Conservation (phyloP, 2,113 vertebrate species). For the Hippocampus zosterae region DNA sequence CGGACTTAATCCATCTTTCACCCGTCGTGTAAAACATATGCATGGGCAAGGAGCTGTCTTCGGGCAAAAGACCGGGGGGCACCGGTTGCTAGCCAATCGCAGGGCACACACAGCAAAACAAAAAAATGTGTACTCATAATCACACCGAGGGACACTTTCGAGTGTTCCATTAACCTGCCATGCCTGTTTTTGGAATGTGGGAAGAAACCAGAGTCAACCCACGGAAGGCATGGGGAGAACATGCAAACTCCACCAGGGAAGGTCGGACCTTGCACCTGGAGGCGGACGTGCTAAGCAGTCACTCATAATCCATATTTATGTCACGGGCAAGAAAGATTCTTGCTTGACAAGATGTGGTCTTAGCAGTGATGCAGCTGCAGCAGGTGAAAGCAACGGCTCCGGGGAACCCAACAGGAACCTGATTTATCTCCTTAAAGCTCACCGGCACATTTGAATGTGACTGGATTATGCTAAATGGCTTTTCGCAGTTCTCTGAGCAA, state of each 20-base stretch:
- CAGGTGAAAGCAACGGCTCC: slow-evolving; percentile 43
- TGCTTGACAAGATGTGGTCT: slow-evolving; percentile 19
- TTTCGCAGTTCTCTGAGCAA: slow-evolving; percentile 22
- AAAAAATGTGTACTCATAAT: too few species aligned
- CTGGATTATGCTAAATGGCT: slow-evolving; percentile 49
- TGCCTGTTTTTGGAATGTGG: too few species aligned
- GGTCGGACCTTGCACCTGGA: too few species aligned
- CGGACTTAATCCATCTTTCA: slow-evolving; percentile 10
- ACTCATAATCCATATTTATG: slow-evolving; percentile 35
- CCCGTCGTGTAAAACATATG: slow-evolving; percentile 24
- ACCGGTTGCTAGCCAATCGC: too few species aligned
- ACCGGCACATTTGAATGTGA: not conserved
- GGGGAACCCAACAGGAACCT: slow-evolving; percentile 34
- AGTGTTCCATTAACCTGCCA: too few species aligned
- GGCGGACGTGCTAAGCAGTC: too few species aligned
- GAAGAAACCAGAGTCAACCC: too few species aligned
- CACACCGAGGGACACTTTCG: too few species aligned
- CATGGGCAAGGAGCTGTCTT: slow-evolving; percentile 16
- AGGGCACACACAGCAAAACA: too few species aligned
- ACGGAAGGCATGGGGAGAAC: too few species aligned
- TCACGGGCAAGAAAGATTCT: slow-evolving; percentile 8
- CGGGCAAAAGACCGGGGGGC: too few species aligned
- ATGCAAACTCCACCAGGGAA: too few species aligned
- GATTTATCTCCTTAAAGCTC: slow-evolving; percentile 11
- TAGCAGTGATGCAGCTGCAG: slow-evolving; percentile 23